phyloP scores from a whole-genome alignment of 2,888 invertebrate genomes.

The Odontomyia ornata region DNA sequence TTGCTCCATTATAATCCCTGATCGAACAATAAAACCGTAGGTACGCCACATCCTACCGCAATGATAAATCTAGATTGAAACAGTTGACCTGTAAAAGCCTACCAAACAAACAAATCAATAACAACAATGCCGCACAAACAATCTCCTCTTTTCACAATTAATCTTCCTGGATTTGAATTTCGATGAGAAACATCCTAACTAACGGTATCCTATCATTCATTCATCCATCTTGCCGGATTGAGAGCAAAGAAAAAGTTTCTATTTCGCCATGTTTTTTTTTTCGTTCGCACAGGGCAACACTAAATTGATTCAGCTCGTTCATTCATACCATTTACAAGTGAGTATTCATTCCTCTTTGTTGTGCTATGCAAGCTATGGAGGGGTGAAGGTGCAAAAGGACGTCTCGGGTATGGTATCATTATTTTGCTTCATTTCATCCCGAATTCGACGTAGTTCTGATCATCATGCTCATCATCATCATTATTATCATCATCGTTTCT shows the following conservation, averaged over 20 bases:
- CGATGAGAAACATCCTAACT: neutral
- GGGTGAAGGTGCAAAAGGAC: too few species aligned
- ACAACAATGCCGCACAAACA: neutral
- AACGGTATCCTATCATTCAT: neutral
- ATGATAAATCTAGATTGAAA: neutral
- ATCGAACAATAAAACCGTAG: neutral
- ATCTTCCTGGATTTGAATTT: neutral
- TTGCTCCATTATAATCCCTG: neutral
- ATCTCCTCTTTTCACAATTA: neutral
- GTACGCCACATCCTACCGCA: neutral
- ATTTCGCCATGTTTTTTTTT: neutral
- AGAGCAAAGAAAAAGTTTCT: neutral
- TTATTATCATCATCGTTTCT: neutral
- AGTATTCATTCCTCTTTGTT: neutral
- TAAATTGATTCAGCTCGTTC: neutral
- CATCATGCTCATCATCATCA: neutral
- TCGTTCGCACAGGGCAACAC: neutral
- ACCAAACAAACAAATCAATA: too few species aligned
- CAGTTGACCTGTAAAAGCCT: too few species aligned
- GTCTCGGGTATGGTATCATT: neutral
- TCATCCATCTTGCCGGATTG: neutral
- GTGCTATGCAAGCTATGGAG: too few species aligned
- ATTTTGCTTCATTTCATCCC: neutral
- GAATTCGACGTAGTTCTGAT: neutral
- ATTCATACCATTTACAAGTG: neutral